Evolutionary conservation across 2,888 invertebrate species (phyloP).

Genomic region (Tiliacea citrago): DNA sequence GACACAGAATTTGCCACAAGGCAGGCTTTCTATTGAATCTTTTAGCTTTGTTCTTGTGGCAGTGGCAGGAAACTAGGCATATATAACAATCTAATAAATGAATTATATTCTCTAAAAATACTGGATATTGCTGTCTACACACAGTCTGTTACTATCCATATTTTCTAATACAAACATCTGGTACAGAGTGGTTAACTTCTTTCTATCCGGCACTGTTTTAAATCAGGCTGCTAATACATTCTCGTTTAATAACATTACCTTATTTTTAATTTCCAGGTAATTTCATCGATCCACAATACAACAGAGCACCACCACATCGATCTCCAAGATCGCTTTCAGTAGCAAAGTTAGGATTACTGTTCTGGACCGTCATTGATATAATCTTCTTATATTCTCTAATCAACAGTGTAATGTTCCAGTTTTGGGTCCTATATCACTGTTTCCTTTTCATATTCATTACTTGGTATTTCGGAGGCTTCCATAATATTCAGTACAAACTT

Average conservation of each 20-base stretch:
- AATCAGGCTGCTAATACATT: not conserved
- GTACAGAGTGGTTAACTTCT: not conserved
- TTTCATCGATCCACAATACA: slow-evolving; percentile 79
- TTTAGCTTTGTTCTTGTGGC: not conserved
- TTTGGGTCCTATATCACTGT: slow-evolving; percentile 90
- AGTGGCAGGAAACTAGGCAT: not conserved
- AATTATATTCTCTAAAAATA: not conserved
- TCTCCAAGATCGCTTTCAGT: slow-evolving; percentile 74
- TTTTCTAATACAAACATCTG: not conserved
- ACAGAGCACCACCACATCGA: slow-evolving; percentile 73
- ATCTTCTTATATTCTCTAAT: slow-evolving; percentile 85
- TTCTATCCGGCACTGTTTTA: not conserved
- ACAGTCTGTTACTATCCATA: not conserved
- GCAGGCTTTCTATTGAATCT: not conserved
- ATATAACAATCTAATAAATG: not conserved
- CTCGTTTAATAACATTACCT: not conserved
- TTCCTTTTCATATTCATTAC: slow-evolving; percentile 90
- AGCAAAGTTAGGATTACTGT: slow-evolving; percentile 89
- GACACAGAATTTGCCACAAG: not conserved
- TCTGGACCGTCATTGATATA: slow-evolving; percentile 92
- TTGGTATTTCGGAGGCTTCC: slow-evolving; percentile 91
- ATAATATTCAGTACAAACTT: slow-evolving; percentile 90
- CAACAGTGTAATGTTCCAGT: slow-evolving; percentile 84
- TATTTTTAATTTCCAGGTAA: slow-evolving; percentile 75
- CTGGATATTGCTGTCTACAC: not conserved